Evolutionary conservation across 2,113 vertebrate genomes (phyloP).

Genomic region (Phyllopteryx taeniolatus): DNA sequence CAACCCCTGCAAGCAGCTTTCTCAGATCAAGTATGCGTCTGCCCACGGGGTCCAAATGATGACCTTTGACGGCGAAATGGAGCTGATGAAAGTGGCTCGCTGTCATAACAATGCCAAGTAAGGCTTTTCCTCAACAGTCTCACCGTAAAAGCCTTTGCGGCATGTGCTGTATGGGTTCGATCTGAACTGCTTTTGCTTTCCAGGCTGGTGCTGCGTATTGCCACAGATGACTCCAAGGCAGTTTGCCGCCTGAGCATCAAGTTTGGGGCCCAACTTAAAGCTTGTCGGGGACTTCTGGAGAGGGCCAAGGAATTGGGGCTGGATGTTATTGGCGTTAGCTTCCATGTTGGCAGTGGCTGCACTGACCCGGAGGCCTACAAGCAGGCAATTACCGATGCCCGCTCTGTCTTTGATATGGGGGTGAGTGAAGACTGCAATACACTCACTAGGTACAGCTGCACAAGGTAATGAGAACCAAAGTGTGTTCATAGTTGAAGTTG

Average conservation of each 20-base stretch:
- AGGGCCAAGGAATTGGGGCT: conserved; percentile 86
- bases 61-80: conserved; percentile 97
- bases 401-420: conserved; percentile 92
- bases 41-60: conserved; percentile 93
- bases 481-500: not conserved
- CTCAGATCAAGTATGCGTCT: conserved; percentile 95
- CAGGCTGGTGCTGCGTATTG: conserved; percentile 93
- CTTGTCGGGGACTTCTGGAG: conserved; percentile 87
- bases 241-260: conserved; percentile 93
- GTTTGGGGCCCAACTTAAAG: conserved; percentile 91
- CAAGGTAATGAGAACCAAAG: not conserved
- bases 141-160: not conserved
- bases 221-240: conserved; percentile 94
- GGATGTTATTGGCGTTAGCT: conserved; percentile 91
- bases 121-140: conserved; percentile 44
- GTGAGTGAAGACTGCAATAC: conserved; percentile 70
- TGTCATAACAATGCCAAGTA: conserved; percentile 92
- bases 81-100: conserved; percentile 92
- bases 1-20: conserved; percentile 97
- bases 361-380: conserved; percentile 86
- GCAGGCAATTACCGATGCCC: conserved; percentile 90
- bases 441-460: not conserved
- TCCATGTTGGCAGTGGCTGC: conserved; percentile 96
- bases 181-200: not conserved
- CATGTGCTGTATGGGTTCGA: not conserved